A percentile compares a stretch with the other conserved stretches of the same genome.
Conservation (phyloP, 2,113 vertebrate species). For the Cyphomyrus discorhynchus region DNA sequence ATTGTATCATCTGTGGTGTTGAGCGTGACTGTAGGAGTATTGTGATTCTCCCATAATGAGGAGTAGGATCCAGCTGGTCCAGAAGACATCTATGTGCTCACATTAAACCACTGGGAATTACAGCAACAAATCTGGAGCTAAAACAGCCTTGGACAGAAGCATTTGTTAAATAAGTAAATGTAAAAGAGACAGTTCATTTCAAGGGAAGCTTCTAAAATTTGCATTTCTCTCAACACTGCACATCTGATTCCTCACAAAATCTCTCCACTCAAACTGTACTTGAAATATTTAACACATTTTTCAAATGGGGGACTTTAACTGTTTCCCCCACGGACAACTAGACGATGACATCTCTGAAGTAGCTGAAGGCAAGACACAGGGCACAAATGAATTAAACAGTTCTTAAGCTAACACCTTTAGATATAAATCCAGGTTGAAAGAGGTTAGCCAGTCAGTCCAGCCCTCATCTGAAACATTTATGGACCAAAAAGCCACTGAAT, state of each 20-base stretch:
- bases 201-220: not conserved
- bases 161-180: not conserved
- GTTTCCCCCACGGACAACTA: not conserved
- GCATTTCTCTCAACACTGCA: not conserved
- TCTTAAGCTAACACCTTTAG: not conserved
- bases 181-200: not conserved
- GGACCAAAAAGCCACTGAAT: not conserved
- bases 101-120: not conserved
- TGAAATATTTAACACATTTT: not conserved
- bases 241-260: not conserved
- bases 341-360: not conserved
- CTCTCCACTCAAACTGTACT: slow-evolving; percentile 1
- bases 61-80: no score
- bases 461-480: not conserved
- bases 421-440: not conserved
- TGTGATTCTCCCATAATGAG: not conserved
- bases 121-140: not conserved
- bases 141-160: not conserved
- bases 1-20: not conserved
- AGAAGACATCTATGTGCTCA: not conserved
- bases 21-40: not conserved
- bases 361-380: not conserved
- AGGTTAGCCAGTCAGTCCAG: not conserved
- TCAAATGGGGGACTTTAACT: not conserved
- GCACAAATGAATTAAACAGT: not conserved